Conservation (phyloP, 2,113 vertebrate genomes). For the Elephas maximus region DNA sequence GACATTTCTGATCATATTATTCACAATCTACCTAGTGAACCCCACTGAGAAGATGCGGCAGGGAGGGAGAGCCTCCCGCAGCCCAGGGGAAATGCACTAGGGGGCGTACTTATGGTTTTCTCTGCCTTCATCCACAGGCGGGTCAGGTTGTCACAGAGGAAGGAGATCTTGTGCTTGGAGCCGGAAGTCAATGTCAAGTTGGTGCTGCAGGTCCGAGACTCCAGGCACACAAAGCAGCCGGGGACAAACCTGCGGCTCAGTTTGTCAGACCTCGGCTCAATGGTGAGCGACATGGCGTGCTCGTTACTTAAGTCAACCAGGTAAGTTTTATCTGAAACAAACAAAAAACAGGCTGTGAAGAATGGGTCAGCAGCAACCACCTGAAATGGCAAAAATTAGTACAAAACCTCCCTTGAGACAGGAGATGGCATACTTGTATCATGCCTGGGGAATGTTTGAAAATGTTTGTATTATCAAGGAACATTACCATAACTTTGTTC, state of each 20-base stretch:
- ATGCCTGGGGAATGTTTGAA: neutral
- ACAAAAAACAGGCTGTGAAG: neutral
- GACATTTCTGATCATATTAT: neutral
- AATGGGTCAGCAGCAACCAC: neutral
- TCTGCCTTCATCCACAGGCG: conserved; percentile 90
- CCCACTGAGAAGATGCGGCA: neutral
- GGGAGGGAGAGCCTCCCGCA: accelerated
- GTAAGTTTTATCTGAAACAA: conserved; percentile 86
- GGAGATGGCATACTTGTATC: neutral
- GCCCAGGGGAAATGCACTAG: accelerated
- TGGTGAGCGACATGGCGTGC: conserved; percentile 87
- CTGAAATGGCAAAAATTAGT: neutral
- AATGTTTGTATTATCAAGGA: neutral
- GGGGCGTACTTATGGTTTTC: conserved; percentile 90
- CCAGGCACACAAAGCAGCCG: conserved; percentile 91
- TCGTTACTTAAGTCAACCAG: conserved; percentile 90
- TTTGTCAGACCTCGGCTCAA: conserved; percentile 85
- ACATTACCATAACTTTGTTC: neutral
- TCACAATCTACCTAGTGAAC: neutral
- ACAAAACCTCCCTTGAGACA: neutral
- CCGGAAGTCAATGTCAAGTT: conserved; percentile 89
- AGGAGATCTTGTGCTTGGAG: conserved; percentile 88
- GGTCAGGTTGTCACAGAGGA: conserved; percentile 92
- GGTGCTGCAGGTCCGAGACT: conserved; percentile 86
- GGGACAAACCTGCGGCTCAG: conserved; percentile 69